phyloP scores from a whole-genome alignment of 2,113 vertebrate genomes.

The Chionomys nivalis region DNA sequence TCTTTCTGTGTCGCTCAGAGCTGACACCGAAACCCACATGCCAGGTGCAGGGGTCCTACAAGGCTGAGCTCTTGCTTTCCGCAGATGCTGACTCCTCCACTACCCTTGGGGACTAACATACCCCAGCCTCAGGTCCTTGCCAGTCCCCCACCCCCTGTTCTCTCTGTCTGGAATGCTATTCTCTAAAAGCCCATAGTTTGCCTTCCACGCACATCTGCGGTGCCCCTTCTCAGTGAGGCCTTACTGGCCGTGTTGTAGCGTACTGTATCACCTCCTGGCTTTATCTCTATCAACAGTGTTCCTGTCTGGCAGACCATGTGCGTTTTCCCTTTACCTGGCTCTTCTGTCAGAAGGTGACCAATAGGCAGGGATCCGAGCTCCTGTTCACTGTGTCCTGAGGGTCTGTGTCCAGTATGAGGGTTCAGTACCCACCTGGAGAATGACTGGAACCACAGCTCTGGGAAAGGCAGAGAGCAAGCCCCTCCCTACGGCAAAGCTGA shows the following conservation, averaged over 20 bases:
- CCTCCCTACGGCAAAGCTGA: background rate
- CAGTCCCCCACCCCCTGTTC: background rate
- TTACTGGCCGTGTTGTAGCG: background rate
- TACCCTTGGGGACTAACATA: too few species aligned
- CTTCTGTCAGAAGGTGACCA: background rate
- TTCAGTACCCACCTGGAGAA: background rate
- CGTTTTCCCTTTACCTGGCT: background rate
- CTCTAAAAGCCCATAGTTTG: background rate
- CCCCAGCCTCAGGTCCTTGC: background rate
- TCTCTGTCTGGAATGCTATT: background rate
- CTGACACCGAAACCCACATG: background rate
- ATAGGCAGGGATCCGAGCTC: background rate
- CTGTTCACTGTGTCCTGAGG: too few species aligned
- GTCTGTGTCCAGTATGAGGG: too few species aligned
- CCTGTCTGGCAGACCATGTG: background rate
- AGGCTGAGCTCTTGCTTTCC: fast-evolving
- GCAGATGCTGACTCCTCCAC: background rate
- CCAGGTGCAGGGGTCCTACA: background rate
- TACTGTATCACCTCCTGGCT: background rate
- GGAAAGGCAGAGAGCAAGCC: background rate
- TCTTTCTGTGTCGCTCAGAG: background rate
- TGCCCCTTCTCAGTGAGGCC: background rate
- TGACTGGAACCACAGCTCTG: background rate
- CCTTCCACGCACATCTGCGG: background rate
- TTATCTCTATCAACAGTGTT: background rate